Evolutionary conservation across 2,113 vertebrate species (phyloP).

Genomic region (Xiphophorus maculatus): DNA sequence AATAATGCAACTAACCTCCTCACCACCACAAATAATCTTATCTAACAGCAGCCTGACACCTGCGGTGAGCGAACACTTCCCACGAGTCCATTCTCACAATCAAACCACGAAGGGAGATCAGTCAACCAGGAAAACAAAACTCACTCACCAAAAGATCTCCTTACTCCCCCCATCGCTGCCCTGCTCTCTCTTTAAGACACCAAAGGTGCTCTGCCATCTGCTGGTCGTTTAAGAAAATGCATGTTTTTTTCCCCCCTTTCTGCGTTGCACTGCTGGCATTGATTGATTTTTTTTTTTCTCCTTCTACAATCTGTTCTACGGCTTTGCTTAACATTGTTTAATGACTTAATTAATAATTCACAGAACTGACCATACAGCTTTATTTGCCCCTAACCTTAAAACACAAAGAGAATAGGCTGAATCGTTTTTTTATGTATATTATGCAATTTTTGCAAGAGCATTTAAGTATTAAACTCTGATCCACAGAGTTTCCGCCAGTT

Average conservation of each 20-base stretch:
- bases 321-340: constrained; percentile 5
- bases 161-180: constrained; percentile 14
- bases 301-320: not conserved
- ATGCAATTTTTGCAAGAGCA: constrained; percentile 5
- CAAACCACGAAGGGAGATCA: constrained; percentile 75
- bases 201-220: constrained; percentile 76
- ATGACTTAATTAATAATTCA: constrained; percentile 13
- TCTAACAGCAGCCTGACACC: constrained; percentile 77
- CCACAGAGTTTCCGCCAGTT: constrained; percentile 16
- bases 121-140: constrained; percentile 75
- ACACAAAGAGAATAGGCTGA: not conserved
- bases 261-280: not conserved
- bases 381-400: constrained; percentile 9
- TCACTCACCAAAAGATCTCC: constrained; percentile 66
- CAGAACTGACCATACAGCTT: not conserved
- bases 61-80: constrained; percentile 74
- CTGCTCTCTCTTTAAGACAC: constrained; percentile 48
- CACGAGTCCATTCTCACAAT: constrained; percentile 72
- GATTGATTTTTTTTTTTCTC: constrained; percentile 1
- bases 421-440: not conserved
- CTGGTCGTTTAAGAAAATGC: constrained; percentile 61
- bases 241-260: not conserved
- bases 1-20: constrained; percentile 64
- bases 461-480: constrained; percentile 32
- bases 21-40: constrained; percentile 76